Base-by-base conservation (phyloP, 2,888 invertebrate genomes). In the Noctua janthina region DNA sequence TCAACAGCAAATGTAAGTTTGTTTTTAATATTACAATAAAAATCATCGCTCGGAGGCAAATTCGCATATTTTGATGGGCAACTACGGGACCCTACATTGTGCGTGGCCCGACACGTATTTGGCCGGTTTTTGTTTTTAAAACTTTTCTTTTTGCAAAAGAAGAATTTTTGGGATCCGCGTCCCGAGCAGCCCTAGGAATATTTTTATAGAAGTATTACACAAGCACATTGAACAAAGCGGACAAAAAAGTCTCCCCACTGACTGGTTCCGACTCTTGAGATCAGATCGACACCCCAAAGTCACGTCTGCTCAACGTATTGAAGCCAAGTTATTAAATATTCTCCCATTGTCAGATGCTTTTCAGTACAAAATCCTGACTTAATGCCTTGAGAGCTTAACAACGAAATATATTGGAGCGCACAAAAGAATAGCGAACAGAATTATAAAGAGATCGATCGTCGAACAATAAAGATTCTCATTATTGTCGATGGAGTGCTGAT, bases 351-450 rank as follows among this genome's bases (percentile, higher is more conserved):
- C 59, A 59, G 39, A 71, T 46, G 74, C 56, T 66, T 74, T 77
- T 84, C 77, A 75, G 54, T 54, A 77, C 51, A 68, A 68, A 85
- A 74, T 72, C 68, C 79, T 79, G 79, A 59, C 78, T 78, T 78
- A 83, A 78, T 74, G 83, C 78, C n/a, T 29, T 15, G 4, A 62
- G 49, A 66, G 78, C 62, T 82, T 83, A 73, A 80, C 76, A 76
- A 68, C 49, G 74, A 76, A 81, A 76, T 84, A 74, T 81, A 71
- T 74, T 35, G 73, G 46, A 69, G 70, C 73, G 29, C 49, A 73
- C 75, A 83, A 83, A 66, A 66, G 73, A 64, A 82, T 66, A 46
- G 75, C 75, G 72, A 75, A 79, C 75, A 59, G 75, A 83, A 83
- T 83, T 75, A 83, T 73, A 66, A 83, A 43, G 51, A 70, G 73